Percentiles rank a stretch among this genome's conserved stretches.
phyloP scores from a whole-genome alignment of 2,797 vertebrate species.

The Glossophaga mutica region DNA sequence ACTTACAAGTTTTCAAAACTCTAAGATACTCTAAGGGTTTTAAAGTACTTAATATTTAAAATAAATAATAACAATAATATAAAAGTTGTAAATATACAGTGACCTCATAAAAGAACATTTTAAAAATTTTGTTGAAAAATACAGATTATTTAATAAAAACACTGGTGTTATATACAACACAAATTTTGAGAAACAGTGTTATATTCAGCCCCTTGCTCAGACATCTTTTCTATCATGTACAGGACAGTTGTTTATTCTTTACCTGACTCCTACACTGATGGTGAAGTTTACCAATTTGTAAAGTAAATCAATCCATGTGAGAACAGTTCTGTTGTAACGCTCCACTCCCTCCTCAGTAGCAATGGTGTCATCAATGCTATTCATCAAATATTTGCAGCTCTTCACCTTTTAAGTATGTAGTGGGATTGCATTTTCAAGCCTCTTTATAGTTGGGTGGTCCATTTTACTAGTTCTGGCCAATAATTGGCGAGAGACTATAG shows the following conservation, averaged over 20 bases:
- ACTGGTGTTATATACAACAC: background rate
- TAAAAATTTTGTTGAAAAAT: background rate
- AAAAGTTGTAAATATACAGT: background rate
- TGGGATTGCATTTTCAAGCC: background rate
- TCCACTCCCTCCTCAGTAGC: background rate
- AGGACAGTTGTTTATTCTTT: background rate
- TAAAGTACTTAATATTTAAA: background rate
- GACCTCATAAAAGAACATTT: background rate
- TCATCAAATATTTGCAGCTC: background rate
- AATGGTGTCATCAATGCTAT: background rate
- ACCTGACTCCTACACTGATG: background rate
- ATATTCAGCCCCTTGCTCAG: background rate
- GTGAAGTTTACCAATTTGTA: background rate
- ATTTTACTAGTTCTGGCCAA: background rate
- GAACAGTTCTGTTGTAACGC: background rate
- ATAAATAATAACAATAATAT: background rate
- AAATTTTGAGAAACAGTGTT: background rate
- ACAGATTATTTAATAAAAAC: background rate
- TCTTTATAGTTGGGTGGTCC: background rate
- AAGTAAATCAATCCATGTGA: background rate
- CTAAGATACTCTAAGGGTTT: background rate
- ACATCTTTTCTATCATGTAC: background rate
- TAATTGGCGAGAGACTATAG: background rate
- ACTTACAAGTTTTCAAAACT: background rate
- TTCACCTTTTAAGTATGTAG: background rate